Evolutionary conservation across 2,797 vertebrate species (phyloP), one percentile per base, ranked within the genome.

Genomic region (Takifugu ocellatus): DNA sequence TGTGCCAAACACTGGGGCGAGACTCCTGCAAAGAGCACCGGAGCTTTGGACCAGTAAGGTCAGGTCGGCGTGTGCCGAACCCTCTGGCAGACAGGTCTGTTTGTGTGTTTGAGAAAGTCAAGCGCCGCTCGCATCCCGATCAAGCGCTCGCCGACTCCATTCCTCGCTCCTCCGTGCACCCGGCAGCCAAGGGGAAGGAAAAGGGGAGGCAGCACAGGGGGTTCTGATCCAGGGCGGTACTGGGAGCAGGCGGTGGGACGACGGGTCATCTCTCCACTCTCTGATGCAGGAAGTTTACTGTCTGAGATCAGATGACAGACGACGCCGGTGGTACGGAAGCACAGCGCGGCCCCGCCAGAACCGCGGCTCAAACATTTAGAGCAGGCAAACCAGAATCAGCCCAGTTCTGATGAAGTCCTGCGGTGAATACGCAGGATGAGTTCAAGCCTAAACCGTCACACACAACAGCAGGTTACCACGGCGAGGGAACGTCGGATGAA

Each of bases 81-180:
- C 77, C 79, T 79, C 60, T 73, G 42, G 70, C 68, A 73, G 80
- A 78, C 67, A 67, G 74, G 74, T 74, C 72, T 81, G 76, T 85
- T 76, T 79, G 66, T 73, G 76, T 61, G 83, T 69, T 63, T 3
- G 51, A 54, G 55, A 60, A 72, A 82, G 77, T 74, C 68, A 58
- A 75, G 80, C 69, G n/a, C 80, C 5, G 26, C 66, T 67, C 47
- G 74, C 82, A 82, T 84, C 70, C 68, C 84, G 77, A 86, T 84
- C 1, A 64, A 81, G 75, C 63, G 67, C 71, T 73, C 50, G 3
- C 39, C 61, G 56, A 6, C 44, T n/a, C n/a, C n/a, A n/a, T n/a
- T 14, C 74, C 70, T 45, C 47, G 33, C 56, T 73, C 58, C 61
- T 63, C 55, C 45, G 54, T 51, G 24, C 9, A 6, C 59, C 59